Conservation (phyloP, 2,797 vertebrate genomes). For the Phoxinus dragarum region DNA sequence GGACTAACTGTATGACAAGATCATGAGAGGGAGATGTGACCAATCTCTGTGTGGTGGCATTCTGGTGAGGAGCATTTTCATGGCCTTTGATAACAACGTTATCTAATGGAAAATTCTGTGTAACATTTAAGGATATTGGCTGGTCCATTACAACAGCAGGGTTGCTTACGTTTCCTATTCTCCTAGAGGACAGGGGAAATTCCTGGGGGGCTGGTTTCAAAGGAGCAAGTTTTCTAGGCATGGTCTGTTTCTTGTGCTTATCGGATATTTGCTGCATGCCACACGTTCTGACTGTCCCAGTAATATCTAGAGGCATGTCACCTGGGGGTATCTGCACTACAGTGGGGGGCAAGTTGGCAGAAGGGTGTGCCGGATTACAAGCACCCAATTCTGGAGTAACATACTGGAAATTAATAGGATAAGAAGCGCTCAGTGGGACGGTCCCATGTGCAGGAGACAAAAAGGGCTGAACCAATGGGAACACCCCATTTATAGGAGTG, state of each 20-base stretch:
- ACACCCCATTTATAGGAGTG: constrained; percentile 50
- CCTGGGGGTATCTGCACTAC: constrained; percentile 52
- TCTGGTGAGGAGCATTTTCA: not conserved
- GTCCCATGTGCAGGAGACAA: constrained; percentile 51
- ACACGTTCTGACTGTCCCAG: constrained; percentile 13
- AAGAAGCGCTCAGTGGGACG: constrained; percentile 53
- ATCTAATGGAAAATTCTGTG: constrained; percentile 16
- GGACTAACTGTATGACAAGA: constrained; percentile 12
- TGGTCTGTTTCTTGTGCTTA: constrained; percentile 9
- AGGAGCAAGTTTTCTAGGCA: constrained; percentile 56
- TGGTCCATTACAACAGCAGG: constrained; percentile 18
- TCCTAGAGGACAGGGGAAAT: constrained; percentile 39
- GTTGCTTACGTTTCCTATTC: not conserved
- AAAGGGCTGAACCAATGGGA: constrained; percentile 45
- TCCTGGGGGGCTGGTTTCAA: constrained; percentile 45
- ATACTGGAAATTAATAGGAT: constrained; percentile 56
- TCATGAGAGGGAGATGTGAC: constrained; percentile 40
- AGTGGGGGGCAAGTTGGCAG: constrained; percentile 49
- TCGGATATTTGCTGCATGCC: constrained; percentile 31
- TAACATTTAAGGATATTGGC: constrained; percentile 10
- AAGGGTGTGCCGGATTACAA: constrained; percentile 43
- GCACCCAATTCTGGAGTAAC: constrained; percentile 58
- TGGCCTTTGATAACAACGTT: not conserved
- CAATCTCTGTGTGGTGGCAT: not conserved
- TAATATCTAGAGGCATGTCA: constrained; percentile 26